A percentile compares a stretch with the other conserved stretches of the same genome.
These are phyloP conservation scores for Steinernema hermaphroditum DNA, from an alignment of 2,888 invertebrate genomes.

Conservation along the genomic window DNA sequence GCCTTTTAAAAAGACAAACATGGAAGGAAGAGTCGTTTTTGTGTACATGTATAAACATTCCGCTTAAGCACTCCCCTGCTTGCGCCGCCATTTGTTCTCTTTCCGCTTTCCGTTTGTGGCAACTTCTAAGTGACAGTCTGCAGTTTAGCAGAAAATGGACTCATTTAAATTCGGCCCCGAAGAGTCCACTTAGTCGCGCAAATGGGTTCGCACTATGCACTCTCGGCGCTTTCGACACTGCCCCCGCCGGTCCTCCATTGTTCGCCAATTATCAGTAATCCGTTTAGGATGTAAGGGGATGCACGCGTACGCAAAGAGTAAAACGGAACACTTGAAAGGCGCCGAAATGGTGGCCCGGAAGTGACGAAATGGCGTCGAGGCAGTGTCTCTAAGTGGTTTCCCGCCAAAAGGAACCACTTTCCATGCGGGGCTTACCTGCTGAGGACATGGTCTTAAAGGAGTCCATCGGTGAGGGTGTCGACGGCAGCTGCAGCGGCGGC, in stretches of 20 bases:
- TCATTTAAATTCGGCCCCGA: not conserved
- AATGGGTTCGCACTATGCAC: too few species aligned
- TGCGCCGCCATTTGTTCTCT: not conserved
- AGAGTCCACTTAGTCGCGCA: too few species aligned
- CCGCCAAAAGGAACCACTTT: not conserved
- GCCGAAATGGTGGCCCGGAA: not conserved
- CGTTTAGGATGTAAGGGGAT: conserved; percentile 16
- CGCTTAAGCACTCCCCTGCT: not conserved
- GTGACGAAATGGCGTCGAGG: not conserved
- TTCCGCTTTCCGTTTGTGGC: not conserved
- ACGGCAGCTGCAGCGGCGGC: not conserved
- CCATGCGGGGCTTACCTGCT: not conserved
- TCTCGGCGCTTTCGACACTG: not conserved
- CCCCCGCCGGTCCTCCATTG: not conserved
- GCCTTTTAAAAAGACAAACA: conserved; percentile 25
- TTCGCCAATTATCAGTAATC: conserved; percentile 22
- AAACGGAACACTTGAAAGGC: not conserved
- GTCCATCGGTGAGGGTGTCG: not conserved
- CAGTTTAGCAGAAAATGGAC: conserved; percentile 14
- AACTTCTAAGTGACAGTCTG: not conserved
- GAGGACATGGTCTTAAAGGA: conserved; percentile 27
- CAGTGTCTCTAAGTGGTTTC: not conserved
- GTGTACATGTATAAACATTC: conserved; percentile 7
- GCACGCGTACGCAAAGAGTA: not conserved
- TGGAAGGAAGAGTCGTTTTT: conserved; percentile 15